phyloP scores from a whole-genome alignment of 2,113 vertebrate species.

The Anoplopoma fimbria region DNA sequence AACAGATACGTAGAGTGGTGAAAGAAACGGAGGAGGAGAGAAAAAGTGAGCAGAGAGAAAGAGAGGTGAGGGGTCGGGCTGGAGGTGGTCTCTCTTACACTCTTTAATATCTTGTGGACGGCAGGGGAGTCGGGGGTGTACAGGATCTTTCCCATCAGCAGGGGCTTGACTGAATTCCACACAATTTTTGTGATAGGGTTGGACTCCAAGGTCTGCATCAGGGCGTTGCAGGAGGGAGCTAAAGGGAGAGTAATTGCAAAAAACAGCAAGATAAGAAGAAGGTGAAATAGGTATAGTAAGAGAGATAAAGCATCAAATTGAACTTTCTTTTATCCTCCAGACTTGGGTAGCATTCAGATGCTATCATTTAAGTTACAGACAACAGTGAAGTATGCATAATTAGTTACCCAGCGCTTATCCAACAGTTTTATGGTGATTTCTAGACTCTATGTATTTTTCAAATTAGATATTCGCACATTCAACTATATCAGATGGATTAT shows the following conservation, averaged over 20 bases:
- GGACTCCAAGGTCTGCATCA: slow-evolving; percentile 95
- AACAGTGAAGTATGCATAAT: background rate
- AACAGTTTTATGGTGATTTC: background rate
- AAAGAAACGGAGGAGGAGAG: slow-evolving; percentile 19
- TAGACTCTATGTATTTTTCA: background rate
- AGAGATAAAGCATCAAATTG: background rate
- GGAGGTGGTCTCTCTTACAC: slow-evolving; percentile 85
- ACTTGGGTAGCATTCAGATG: background rate
- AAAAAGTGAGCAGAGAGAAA: background rate
- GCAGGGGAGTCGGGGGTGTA: slow-evolving; percentile 92
- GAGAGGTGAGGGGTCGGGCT: slow-evolving; percentile 55
- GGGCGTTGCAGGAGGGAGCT: slow-evolving; percentile 94
- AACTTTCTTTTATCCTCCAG: background rate
- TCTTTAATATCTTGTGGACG: slow-evolving; percentile 89
- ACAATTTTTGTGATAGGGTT: slow-evolving; percentile 94
- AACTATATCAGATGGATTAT: background rate
- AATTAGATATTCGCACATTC: too few relatives aligned
- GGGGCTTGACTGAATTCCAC: slow-evolving; percentile 94
- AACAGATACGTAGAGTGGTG: slow-evolving; percentile 35
- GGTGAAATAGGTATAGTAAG: background rate
- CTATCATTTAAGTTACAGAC: background rate
- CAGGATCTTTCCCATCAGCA: slow-evolving; percentile 98
- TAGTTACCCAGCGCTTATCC: background rate
- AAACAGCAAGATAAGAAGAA: background rate
- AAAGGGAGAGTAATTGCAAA: slow-evolving; percentile 6